A percentile compares a stretch with the other conserved stretches of the same genome.
Conservation (phyloP, 2,113 vertebrate genomes). For the Erinaceus europaeus region DNA sequence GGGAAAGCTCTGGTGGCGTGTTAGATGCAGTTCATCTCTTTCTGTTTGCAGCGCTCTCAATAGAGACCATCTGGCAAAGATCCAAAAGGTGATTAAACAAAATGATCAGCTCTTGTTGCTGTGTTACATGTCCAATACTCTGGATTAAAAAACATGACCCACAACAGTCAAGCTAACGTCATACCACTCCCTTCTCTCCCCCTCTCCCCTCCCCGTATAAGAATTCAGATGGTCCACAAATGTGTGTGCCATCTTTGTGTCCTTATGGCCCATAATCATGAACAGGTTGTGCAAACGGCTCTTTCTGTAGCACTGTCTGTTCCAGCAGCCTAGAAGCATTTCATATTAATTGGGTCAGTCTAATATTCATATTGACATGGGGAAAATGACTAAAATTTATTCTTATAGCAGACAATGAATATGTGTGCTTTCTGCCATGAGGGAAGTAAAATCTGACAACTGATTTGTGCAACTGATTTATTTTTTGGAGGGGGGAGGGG, state of each 20-base stretch:
- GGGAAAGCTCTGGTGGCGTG: constrained; percentile 94
- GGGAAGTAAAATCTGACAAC: constrained; percentile 83
- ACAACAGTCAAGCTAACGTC: constrained; percentile 83
- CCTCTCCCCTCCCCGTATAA: constrained; percentile 71
- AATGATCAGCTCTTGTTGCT: constrained; percentile 97
- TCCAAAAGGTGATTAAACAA: constrained; percentile 99
- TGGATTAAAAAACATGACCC: constrained; percentile 90
- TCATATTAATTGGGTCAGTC: constrained; percentile 91
- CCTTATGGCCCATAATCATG: constrained; percentile 92
- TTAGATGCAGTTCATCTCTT: constrained; percentile 91
- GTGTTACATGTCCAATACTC: constrained; percentile 91
- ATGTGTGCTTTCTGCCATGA: constrained; percentile 87
- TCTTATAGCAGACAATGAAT: constrained; percentile 90
- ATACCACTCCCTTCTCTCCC: constrained; percentile 53
- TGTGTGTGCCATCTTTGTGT: constrained; percentile 88
- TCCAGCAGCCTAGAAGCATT: constrained; percentile 87
- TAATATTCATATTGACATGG: constrained; percentile 92
- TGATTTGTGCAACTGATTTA: constrained; percentile 79
- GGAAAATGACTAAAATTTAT: constrained; percentile 91
- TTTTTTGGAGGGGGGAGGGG: too few relatives aligned
- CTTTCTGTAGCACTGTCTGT: constrained; percentile 87
- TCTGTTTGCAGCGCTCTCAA: constrained; percentile 87
- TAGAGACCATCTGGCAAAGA: constrained; percentile 95
- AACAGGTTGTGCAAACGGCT: constrained; percentile 89
- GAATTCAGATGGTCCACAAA: constrained; percentile 88